Percentiles rank a stretch among this genome's conserved stretches.
phyloP scores from a whole-genome alignment of 2,113 vertebrate genomes.

The Corvus moneduloides region DNA sequence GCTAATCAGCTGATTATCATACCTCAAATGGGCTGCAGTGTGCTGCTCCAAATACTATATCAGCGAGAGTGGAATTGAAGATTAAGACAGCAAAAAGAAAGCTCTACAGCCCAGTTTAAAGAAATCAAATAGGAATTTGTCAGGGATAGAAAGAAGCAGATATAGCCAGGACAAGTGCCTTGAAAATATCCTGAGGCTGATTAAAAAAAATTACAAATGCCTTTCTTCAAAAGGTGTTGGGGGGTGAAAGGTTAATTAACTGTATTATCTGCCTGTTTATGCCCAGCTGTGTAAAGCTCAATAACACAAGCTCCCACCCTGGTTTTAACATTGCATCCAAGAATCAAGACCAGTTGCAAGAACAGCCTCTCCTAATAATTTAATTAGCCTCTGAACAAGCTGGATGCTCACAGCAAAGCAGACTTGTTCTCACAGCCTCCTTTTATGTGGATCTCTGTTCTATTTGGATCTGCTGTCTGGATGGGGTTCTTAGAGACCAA shows the following conservation, averaged over 20 bases:
- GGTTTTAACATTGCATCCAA: slow-evolving; percentile 59
- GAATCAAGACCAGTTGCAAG: slow-evolving; percentile 54
- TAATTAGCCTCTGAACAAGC: slow-evolving; percentile 59
- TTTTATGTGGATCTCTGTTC: background rate
- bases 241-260: slow-evolving; percentile 79
- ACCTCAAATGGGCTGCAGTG: slow-evolving; percentile 92
- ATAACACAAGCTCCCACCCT: slow-evolving; percentile 48
- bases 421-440: background rate
- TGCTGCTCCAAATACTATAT: slow-evolving; percentile 79
- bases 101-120: slow-evolving; percentile 69
- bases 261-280: slow-evolving; percentile 77
- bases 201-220: slow-evolving; percentile 60
- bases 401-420: background rate
- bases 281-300: slow-evolving; percentile 76
- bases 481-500: slow-evolving; percentile 19
- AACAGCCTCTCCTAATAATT: slow-evolving; percentile 69
- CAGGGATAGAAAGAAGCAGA: slow-evolving; percentile 54
- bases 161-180: slow-evolving; percentile 25
- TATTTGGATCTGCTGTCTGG: background rate
- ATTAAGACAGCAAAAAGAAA: slow-evolving; percentile 76
- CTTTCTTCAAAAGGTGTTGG: slow-evolving; percentile 61
- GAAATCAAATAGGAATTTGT: slow-evolving; percentile 78
- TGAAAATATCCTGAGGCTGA: slow-evolving; percentile 59
- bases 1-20: slow-evolving; percentile 99
- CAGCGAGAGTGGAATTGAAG: slow-evolving; percentile 75